Base-by-base conservation (phyloP, 2,113 vertebrate genomes). In the Sardina pilchardus region DNA sequence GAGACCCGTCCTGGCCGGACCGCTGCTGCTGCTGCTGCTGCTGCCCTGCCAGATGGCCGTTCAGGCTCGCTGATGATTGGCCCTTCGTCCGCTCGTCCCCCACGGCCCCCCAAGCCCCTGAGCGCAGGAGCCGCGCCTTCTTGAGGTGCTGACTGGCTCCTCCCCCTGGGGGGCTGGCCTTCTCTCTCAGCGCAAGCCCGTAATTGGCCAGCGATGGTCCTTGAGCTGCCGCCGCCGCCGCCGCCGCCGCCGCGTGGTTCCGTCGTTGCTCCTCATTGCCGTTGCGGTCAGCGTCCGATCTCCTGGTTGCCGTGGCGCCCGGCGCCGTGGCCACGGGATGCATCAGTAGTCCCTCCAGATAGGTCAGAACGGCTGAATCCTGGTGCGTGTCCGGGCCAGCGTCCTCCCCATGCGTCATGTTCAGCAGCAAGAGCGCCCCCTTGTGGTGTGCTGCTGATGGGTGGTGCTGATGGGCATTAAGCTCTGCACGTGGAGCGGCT, bases 381-480 rank as follows among this genome's bases (percentile, higher is more conserved):
- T 98, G 97, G 96, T 99, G 97, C 96, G 98, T 99, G 95, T 99
- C 97, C 97, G 98, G 98, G 98, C 97, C 96, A 97, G 98, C 97
- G 96, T 99, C 98, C 97, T 99, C 98, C 96, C 98, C 98, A 99
- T 99, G 97, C 99, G 98, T 99, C 98, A 99, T 99, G 98, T 99
- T 99, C 98, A 99, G 99, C 92, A 96, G 89, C 94, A 96, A 95
- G 96, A 96, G 96, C 71, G 71, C 71, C 95, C 95, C 94, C 95
- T 96, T 92, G 92, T 94, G 92, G 71, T 93, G 90, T 36, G 91
- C 92, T 93, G 90, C 92, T 92, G 90, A 93, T 86, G 88, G 88
- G 86, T 84, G 88, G 91, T 87, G 86, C 88, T 56, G 91, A 86
- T n/a, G n/a, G n/a, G n/a, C 88, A 91, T 82, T 85, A 36, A 92